Evolutionary conservation across 2,888 invertebrate species (phyloP).

Genomic region (Selenia dentaria): DNA sequence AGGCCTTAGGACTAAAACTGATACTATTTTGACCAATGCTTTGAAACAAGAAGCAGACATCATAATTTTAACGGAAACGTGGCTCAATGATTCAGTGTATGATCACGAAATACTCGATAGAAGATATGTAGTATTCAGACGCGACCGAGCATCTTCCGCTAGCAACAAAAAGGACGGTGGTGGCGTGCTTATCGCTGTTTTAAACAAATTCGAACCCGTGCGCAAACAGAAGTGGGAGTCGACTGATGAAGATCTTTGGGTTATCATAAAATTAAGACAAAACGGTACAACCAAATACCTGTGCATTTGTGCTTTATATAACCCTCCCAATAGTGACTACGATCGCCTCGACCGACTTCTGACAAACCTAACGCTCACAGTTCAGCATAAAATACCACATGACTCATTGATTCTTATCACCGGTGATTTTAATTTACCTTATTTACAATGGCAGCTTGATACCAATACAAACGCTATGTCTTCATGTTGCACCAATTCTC

Average conservation of each 20-base stretch:
- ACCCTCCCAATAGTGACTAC: too few species aligned
- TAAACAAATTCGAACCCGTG: background rate
- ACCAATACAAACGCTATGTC: background rate
- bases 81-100: conserved; percentile 10
- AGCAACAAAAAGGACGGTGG: background rate
- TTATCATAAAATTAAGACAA: background rate
- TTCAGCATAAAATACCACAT: background rate
- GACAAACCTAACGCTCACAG: background rate
- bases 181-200: background rate
- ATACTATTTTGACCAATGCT: background rate
- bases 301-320: background rate
- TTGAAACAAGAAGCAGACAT: background rate
- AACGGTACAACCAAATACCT: background rate
- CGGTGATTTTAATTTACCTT: background rate
- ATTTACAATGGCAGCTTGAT: background rate
- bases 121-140: conserved; percentile 10
- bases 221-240: conserved; percentile 1
- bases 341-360: background rate
- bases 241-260: background rate
- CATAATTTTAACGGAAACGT: conserved; percentile 5
- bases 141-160: conserved; percentile 6
- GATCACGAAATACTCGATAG: conserved; percentile 11
- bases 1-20: background rate
- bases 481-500: background rate
- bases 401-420: background rate